Conservation (phyloP, 2,797 vertebrate genomes). For the Halcyon chelicuti region DNA sequence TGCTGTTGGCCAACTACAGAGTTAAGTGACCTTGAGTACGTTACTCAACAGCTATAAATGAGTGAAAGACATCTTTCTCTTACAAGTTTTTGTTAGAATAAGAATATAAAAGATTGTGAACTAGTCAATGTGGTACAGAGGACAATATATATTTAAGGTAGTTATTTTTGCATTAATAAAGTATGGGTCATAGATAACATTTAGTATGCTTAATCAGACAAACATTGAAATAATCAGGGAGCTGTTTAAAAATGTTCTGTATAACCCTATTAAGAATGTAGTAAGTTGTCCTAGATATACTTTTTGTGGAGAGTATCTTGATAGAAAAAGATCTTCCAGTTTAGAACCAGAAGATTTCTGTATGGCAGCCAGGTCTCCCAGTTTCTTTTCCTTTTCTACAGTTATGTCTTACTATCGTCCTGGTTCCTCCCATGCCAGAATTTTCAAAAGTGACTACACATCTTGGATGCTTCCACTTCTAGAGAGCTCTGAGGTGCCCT, state of each 20-base stretch:
- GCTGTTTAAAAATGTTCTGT: not conserved
- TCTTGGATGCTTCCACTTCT: not conserved
- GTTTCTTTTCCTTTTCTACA: not conserved
- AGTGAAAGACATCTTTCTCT: not conserved
- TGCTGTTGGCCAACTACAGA: not conserved
- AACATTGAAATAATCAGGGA: not conserved
- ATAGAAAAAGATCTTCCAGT: not conserved
- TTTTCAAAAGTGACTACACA: not conserved
- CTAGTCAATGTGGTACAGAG: not conserved
- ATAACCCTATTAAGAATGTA: not conserved
- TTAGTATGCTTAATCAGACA: not conserved
- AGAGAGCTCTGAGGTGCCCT: not conserved
- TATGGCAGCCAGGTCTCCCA: not conserved
- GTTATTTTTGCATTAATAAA: not conserved
- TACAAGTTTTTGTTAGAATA: not conserved
- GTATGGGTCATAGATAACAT: not conserved
- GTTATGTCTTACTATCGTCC: not conserved
- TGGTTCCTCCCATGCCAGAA: not conserved
- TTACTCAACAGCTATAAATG: not conserved
- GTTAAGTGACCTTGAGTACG: not conserved
- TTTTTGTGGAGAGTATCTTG: not conserved
- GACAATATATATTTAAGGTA: not conserved
- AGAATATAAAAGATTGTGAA: not conserved
- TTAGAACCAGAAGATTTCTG: not conserved
- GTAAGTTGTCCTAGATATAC: not conserved